Evolutionary conservation across 2,888 invertebrate genomes (phyloP).

Genomic region (Steinernema hermaphroditum): DNA sequence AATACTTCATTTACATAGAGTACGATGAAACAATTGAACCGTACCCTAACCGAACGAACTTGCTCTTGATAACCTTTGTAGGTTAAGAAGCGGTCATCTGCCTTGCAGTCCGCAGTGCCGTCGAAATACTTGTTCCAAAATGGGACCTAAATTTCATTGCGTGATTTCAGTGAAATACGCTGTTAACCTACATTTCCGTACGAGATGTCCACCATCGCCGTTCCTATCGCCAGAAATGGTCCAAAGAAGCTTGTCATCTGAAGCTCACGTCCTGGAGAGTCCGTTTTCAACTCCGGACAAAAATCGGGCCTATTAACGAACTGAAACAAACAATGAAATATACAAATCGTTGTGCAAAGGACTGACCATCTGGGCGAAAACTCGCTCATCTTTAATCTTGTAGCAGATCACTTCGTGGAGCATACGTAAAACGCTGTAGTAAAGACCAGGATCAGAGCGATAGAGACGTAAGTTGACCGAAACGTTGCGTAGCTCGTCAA

Average conservation of each 20-base stretch:
- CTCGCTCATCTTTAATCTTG: background rate
- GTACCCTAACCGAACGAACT: slow-evolving; percentile 32
- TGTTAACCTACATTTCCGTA: background rate
- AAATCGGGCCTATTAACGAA: slow-evolving; percentile 44
- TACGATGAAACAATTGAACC: slow-evolving; percentile 58
- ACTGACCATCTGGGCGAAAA: slow-evolving; percentile 8
- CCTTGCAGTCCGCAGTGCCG: slow-evolving; percentile 67
- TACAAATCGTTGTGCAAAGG: background rate
- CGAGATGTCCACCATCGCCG: background rate
- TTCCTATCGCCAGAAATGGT: slow-evolving; percentile 77
- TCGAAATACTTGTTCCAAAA: slow-evolving; percentile 40
- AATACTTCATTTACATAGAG: slow-evolving; percentile 2
- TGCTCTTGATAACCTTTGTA: slow-evolving; percentile 32
- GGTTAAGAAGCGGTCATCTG: slow-evolving; percentile 78
- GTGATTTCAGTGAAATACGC: background rate
- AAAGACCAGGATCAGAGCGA: background rate
- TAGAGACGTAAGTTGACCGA: background rate
- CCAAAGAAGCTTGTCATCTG: slow-evolving; percentile 83
- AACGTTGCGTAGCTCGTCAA: slow-evolving; percentile 3
- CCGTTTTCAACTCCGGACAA: slow-evolving; percentile 35
- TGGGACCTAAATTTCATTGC: slow-evolving; percentile 5
- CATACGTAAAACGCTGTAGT: background rate
- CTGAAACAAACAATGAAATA: slow-evolving; percentile 31
- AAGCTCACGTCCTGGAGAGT: slow-evolving; percentile 81
- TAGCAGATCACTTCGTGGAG: background rate